phyloP scores from a whole-genome alignment of 2,113 vertebrate genomes.

The Aplodontia rufa region DNA sequence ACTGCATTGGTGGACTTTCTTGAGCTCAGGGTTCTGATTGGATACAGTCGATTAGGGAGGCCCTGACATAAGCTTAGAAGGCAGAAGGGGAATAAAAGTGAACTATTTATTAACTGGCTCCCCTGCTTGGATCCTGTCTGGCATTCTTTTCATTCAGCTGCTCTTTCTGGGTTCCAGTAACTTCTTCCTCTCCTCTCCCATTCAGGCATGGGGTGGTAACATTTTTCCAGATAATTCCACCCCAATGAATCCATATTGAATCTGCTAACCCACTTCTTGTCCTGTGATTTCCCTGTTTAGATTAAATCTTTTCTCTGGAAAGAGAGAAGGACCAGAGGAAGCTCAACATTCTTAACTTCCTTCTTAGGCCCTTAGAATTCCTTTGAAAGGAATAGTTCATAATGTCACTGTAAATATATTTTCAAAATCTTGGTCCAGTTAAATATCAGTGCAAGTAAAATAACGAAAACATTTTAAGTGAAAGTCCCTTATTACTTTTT shows the following conservation, averaged over 20 bases:
- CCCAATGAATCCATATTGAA: background rate
- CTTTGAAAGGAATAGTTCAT: conserved; percentile 11
- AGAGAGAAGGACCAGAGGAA: background rate
- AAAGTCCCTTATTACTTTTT: background rate
- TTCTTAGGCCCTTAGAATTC: background rate
- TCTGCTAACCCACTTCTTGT: too few species aligned
- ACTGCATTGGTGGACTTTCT: background rate
- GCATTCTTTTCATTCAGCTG: background rate
- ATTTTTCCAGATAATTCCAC: background rate
- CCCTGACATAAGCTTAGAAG: background rate
- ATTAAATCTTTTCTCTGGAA: background rate
- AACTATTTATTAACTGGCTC: background rate
- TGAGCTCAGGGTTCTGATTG: background rate
- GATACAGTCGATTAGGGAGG: background rate
- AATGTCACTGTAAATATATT: background rate
- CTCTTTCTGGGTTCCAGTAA: background rate
- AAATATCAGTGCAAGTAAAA: conserved; percentile 23
- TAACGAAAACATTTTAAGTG: background rate
- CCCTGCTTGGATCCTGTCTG: background rate
- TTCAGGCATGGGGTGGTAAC: background rate
- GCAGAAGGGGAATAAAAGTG: background rate
- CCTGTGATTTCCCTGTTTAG: background rate
- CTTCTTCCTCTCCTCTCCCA: background rate
- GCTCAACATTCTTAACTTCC: background rate
- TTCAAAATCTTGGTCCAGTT: background rate